These are phyloP conservation scores for Laothoe populi DNA, from an alignment of 2,888 invertebrate genomes.

Conservation along the genomic window DNA sequence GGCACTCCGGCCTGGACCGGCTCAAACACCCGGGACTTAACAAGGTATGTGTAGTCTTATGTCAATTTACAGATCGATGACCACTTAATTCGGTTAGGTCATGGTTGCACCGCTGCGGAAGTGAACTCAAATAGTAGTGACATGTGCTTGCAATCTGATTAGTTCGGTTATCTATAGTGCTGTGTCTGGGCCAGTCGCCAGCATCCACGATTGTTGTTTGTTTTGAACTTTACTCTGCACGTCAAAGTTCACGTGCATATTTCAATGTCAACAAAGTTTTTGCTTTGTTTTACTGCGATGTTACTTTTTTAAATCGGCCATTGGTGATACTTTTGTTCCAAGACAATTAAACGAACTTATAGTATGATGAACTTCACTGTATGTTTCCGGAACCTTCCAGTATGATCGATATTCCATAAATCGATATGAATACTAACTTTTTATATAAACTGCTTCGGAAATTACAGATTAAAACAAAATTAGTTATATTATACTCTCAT, in stretches of 20 bases:
- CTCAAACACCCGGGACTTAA: conserved; percentile 88
- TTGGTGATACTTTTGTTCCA: neutral
- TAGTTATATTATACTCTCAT: too few species aligned
- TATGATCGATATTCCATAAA: neutral
- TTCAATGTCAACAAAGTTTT: conserved; percentile 57
- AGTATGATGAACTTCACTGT: neutral
- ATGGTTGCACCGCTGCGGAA: conserved; percentile 62
- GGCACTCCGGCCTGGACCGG: conserved; percentile 87
- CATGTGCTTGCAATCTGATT: conserved; percentile 30
- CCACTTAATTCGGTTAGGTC: conserved; percentile 60
- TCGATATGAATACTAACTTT: neutral
- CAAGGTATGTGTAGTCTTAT: conserved; percentile 82
- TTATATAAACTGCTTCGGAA: neutral
- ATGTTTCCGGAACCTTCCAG: neutral
- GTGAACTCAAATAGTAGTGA: conserved; percentile 40
- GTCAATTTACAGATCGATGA: conserved; percentile 38
- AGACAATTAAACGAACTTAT: neutral
- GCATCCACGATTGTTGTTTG: conserved; percentile 49
- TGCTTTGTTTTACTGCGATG: neutral
- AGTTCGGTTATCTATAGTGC: neutral
- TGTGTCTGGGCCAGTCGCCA: conserved; percentile 6
- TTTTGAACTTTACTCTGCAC: conserved; percentile 55
- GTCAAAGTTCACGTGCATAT: conserved; percentile 56
- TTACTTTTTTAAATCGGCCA: neutral
- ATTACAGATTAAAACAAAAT: neutral